Conservation (phyloP, 2,888 invertebrate species). For the Schizaphis graminum region DNA sequence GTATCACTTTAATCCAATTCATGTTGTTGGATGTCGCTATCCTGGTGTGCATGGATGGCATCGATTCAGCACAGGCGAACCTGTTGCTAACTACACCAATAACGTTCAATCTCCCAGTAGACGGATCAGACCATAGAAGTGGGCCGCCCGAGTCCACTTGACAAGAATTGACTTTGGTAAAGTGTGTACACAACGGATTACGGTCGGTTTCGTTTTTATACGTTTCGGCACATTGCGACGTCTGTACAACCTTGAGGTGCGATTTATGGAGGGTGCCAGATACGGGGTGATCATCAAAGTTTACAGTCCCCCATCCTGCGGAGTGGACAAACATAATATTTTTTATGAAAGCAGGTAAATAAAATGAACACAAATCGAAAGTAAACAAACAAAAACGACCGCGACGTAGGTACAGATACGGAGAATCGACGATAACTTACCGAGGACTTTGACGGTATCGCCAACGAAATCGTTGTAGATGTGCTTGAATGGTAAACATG, state of each 20-base stretch:
- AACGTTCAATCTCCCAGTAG: conserved; percentile 70
- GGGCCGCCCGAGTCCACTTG: conserved; percentile 76
- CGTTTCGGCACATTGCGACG: conserved; percentile 71
- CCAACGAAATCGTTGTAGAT: conserved; percentile 69
- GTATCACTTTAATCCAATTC: conserved; percentile 45
- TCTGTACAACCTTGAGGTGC: conserved; percentile 73
- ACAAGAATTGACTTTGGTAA: conserved; percentile 26
- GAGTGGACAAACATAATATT: neutral
- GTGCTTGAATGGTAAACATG: conserved; percentile 77
- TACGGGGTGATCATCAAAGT: conserved; percentile 73
- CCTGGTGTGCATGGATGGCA: conserved; percentile 75
- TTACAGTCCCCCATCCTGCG: conserved; percentile 29
- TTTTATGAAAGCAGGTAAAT: neutral
- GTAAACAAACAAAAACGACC: neutral
- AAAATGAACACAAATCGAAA: neutral
- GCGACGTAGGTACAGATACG: neutral
- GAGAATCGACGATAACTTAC: conserved; percentile 68
- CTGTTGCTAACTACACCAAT: conserved; percentile 76
- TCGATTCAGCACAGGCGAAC: conserved; percentile 73
- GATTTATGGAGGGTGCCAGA: conserved; percentile 74
- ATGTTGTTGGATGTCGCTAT: conserved; percentile 71
- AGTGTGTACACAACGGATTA: conserved; percentile 39
- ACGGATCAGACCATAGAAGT: conserved; percentile 73
- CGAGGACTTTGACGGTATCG: conserved; percentile 69
- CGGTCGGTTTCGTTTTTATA: conserved; percentile 8